Conservation (phyloP, 1,140 invertebrate genomes). For the Drosophila erecta region DNA sequence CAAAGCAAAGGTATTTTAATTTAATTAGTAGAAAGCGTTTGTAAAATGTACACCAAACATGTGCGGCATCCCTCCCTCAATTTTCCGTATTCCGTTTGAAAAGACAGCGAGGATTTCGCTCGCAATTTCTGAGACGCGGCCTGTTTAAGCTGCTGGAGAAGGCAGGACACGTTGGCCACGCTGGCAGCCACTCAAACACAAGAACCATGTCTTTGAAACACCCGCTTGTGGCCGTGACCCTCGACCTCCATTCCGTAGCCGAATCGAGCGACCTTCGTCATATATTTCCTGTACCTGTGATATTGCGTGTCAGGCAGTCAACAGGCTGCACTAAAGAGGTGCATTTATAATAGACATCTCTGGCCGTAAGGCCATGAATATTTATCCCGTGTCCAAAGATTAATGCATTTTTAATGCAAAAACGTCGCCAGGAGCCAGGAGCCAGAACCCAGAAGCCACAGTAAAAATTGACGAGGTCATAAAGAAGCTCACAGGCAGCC, state of each 20-base stretch:
- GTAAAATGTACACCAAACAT: constrained; percentile 14
- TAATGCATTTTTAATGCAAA: constrained; percentile 79
- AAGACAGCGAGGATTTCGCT: constrained; percentile 40
- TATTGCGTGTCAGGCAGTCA: constrained; percentile 47
- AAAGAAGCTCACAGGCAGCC: constrained; percentile 40
- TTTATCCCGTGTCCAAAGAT: constrained; percentile 74
- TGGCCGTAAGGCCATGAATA: constrained; percentile 56
- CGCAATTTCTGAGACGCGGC: constrained; percentile 40
- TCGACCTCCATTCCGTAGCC: constrained; percentile 17
- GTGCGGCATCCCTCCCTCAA: constrained; percentile 12
- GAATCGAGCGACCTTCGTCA: constrained; percentile 30
- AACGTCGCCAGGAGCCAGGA: constrained; percentile 26
- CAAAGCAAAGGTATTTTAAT: constrained; percentile 31
- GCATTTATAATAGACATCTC: constrained; percentile 48
- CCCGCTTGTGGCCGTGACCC: constrained; percentile 45
- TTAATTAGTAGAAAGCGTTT: constrained; percentile 31
- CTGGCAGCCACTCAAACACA: constrained; percentile 67
- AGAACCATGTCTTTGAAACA: constrained; percentile 63
- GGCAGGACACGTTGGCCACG: constrained; percentile 13
- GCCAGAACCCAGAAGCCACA: constrained; percentile 6
- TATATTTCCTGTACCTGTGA: constrained; percentile 9
- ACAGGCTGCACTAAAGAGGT: constrained; percentile 59
- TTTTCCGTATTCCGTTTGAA: constrained; percentile 15
- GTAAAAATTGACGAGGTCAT: constrained; percentile 45
- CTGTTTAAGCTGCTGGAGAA: constrained; percentile 45